Percentiles rank a stretch among this genome's conserved stretches.
These are phyloP conservation scores for Albula goreensis DNA, from an alignment of 2,113 vertebrate genomes.

Conservation along the genomic window DNA sequence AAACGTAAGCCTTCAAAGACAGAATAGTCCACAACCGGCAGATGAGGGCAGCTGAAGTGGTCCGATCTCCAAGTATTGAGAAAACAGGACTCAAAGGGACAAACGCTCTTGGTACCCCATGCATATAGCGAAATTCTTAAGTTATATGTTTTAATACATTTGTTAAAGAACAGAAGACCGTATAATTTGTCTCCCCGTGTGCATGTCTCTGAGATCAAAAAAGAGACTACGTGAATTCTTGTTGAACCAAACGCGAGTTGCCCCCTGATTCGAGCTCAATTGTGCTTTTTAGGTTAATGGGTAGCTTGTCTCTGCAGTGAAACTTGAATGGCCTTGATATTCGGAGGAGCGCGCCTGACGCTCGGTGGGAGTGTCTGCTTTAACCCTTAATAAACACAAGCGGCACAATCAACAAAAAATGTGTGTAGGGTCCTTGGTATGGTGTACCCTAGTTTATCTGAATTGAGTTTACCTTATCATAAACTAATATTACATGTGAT, in stretches of 20 bases:
- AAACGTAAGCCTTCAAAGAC: not conserved
- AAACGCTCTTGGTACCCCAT: slow-evolving; percentile 10
- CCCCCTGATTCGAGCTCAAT: not conserved
- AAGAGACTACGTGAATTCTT: not conserved
- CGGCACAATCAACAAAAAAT: not conserved
- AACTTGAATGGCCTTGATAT: slow-evolving; percentile 21
- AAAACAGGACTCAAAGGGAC: slow-evolving; percentile 23
- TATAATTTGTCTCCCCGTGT: slow-evolving; percentile 10
- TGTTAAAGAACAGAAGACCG: not conserved
- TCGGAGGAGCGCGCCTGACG: slow-evolving; percentile 21
- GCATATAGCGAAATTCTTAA: not conserved
- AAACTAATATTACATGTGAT: not conserved
- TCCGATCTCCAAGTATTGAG: not conserved
- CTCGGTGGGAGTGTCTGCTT: slow-evolving; percentile 18
- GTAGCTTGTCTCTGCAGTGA: slow-evolving; percentile 17
- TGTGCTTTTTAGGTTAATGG: slow-evolving; percentile 22
- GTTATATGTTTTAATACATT: slow-evolving; percentile 16
- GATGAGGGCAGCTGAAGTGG: slow-evolving; percentile 8
- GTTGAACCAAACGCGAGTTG: not conserved
- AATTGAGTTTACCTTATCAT: not conserved
- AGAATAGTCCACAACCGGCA: slow-evolving; percentile 23
- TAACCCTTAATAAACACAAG: slow-evolving; percentile 47
- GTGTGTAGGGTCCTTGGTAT: not conserved
- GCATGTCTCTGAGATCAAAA: slow-evolving; percentile 19
- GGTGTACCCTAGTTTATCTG: not conserved